These are phyloP conservation scores for Patagioenas fasciata DNA, from an alignment of 2,113 vertebrate species.

Conservation along the genomic window DNA sequence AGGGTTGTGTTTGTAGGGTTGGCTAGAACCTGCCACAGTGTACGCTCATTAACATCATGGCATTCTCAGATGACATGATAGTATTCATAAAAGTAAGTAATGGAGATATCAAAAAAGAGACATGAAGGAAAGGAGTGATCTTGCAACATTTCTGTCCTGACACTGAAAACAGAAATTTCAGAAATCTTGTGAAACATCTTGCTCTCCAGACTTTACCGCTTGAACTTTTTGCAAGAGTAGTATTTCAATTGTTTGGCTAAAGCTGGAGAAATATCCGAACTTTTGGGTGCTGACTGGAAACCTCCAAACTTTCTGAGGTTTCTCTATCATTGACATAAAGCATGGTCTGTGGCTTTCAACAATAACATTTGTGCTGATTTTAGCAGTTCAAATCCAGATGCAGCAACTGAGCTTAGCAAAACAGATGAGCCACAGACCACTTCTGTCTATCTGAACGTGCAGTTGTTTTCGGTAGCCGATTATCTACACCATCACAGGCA, in stretches of 20 bases:
- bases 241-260: not conserved
- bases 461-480: not conserved
- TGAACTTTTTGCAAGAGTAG: not conserved
- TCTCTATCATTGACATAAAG: constrained; percentile 35
- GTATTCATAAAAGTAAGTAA: not conserved
- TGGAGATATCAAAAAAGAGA: not conserved
- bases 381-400: constrained; percentile 48
- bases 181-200: constrained; percentile 11
- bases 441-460: not conserved
- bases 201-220: not conserved
- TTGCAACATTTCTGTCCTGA: not conserved
- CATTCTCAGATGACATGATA: not conserved
- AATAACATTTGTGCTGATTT: constrained; percentile 57
- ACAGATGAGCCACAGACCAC: constrained; percentile 31
- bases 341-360: constrained; percentile 54
- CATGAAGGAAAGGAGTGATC: not conserved
- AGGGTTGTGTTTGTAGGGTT: not conserved
- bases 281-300: constrained; percentile 43
- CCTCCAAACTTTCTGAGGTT: constrained; percentile 46
- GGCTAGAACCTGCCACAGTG: not conserved
- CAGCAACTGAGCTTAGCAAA: constrained; percentile 18
- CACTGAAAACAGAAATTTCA: not conserved
- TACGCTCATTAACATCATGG: not conserved
- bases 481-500: not conserved
- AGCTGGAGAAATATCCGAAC: not conserved